Evolutionary conservation across 2,888 invertebrate species (phyloP).

Genomic region (Catotricha subobsoleta): DNA sequence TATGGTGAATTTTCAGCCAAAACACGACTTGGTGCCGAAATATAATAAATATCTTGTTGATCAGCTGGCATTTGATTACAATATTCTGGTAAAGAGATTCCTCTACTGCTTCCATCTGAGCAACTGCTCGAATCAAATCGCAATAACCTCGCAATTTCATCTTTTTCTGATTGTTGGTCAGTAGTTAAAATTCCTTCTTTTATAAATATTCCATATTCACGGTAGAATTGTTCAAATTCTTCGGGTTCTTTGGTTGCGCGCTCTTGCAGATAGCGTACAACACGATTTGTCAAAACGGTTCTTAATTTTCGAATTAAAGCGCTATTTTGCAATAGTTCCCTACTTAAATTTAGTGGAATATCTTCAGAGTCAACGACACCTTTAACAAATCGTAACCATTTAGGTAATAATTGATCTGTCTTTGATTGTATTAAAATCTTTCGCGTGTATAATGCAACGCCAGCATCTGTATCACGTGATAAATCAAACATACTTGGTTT

Average conservation of each 20-base stretch:
- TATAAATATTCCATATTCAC: conserved; percentile 80
- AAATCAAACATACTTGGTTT: conserved; percentile 84
- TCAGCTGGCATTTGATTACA: conserved; percentile 53
- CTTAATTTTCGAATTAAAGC: conserved; percentile 73
- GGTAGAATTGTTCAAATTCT: conserved; percentile 71
- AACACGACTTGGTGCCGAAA: conserved; percentile 84
- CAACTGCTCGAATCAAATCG: conserved; percentile 81
- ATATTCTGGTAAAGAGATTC: conserved; percentile 68
- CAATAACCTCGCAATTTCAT: conserved; percentile 75
- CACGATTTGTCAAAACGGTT: conserved; percentile 63
- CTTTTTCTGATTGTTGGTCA: conserved; percentile 64
- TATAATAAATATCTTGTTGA: conserved; percentile 75
- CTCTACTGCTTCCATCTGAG: conserved; percentile 38
- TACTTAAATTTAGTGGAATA: conserved; percentile 89
- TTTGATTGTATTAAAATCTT: conserved; percentile 85
- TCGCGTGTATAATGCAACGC: conserved; percentile 77
- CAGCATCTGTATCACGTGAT: conserved; percentile 66
- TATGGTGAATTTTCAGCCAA: conserved; percentile 91
- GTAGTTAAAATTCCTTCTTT: conserved; percentile 90
- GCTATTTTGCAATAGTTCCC: conserved; percentile 90
- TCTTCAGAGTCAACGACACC: conserved; percentile 98
- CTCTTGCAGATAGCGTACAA: conserved; percentile 71
- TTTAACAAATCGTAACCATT: conserved; percentile 90
- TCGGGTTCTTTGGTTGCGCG: conserved; percentile 66
- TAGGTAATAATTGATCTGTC: conserved; percentile 78